Conservation (phyloP, 2,888 invertebrate species). For the Oligia latruncula region DNA sequence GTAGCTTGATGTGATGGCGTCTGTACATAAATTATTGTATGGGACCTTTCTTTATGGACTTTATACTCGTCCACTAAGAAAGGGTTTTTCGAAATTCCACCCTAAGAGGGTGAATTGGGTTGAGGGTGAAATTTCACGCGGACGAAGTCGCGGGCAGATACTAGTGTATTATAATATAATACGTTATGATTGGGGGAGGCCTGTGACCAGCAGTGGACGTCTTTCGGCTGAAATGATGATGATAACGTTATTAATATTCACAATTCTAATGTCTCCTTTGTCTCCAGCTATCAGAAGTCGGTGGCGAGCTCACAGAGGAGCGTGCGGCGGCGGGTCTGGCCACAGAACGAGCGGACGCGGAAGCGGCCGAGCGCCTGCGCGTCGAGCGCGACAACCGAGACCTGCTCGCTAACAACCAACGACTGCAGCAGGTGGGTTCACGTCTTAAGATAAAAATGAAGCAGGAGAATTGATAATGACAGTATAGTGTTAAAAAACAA, state of each 20-base stretch:
- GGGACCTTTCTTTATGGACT: background rate
- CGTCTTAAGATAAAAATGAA: background rate
- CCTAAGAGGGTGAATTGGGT: too few species aligned
- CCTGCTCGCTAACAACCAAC: conserved; percentile 93
- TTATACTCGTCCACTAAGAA: background rate
- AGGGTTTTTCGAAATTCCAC: too few species aligned
- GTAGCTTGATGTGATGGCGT: too few species aligned
- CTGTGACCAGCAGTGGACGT: too few species aligned
- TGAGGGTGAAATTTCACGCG: too few species aligned
- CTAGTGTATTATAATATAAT: too few species aligned
- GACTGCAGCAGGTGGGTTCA: conserved; percentile 90
- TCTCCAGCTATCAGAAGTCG: conserved; percentile 96
- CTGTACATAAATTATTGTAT: background rate
- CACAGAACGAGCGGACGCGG: conserved; percentile 96
- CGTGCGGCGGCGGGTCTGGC: conserved; percentile 97
- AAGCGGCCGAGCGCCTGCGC: conserved; percentile 95
- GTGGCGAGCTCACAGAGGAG: conserved; percentile 97
- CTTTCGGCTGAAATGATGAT: too few species aligned
- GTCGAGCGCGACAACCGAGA: conserved; percentile 97
- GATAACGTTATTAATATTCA: background rate
- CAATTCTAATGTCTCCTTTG: conserved; percentile 39
- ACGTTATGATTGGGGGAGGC: too few species aligned
- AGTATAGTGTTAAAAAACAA: background rate
- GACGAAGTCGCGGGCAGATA: too few species aligned
- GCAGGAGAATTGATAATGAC: background rate